phyloP scores from a whole-genome alignment of 2,797 vertebrate genomes.

The Babyrousa celebensis region DNA sequence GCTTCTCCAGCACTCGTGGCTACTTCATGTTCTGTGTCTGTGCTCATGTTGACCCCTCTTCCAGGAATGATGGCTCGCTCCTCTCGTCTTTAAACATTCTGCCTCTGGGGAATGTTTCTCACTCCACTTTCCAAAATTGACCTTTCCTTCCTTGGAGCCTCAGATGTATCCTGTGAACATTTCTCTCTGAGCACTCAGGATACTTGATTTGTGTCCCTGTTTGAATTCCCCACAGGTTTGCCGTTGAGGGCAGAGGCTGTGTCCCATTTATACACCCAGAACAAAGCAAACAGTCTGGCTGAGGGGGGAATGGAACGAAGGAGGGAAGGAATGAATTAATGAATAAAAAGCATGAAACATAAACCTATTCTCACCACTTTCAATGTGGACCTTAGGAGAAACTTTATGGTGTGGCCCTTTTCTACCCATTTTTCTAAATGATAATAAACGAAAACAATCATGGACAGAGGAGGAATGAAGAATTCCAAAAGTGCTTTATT shows the following conservation, averaged over 20 bases:
- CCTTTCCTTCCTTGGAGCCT: not conserved
- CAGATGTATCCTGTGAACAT: not conserved
- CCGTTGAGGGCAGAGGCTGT: not conserved
- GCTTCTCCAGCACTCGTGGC: not conserved
- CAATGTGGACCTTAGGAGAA: not conserved
- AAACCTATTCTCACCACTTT: conserved; percentile 18
- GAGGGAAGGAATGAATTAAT: not conserved
- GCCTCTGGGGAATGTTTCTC: not conserved
- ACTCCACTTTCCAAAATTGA: not conserved
- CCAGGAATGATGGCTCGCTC: not conserved
- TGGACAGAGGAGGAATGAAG: not conserved
- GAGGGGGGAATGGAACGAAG: not conserved
- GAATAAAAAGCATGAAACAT: conserved; percentile 15
- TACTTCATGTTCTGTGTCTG: conserved; percentile 3
- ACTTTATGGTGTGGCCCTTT: not conserved
- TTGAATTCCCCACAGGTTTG: conserved; percentile 19
- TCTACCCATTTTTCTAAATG: conserved; percentile 53
- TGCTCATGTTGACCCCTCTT: not conserved
- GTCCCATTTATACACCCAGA: not conserved
- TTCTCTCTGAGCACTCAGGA: not conserved
- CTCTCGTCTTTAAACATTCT: conserved; percentile 32
- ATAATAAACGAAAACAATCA: conserved; percentile 56
- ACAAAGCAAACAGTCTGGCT: conserved; percentile 29
- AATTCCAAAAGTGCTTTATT: not conserved
- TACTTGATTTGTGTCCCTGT: not conserved